phyloP scores from a whole-genome alignment of 2,888 invertebrate species.

The Rhaphigaster nebulosa region DNA sequence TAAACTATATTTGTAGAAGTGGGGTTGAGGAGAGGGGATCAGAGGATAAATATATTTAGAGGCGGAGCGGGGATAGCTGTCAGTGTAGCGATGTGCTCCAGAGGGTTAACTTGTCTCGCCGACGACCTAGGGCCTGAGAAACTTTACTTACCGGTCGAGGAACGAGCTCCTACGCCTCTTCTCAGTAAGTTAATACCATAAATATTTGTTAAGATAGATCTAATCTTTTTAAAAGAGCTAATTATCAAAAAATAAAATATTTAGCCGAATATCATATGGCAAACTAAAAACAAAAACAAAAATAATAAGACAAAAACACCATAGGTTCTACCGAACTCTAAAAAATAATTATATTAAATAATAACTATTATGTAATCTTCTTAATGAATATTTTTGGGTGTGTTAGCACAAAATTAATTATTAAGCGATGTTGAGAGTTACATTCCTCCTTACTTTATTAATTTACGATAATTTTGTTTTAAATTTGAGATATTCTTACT shows the following conservation, averaged over 20 bases:
- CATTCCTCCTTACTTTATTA: background rate
- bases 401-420: background rate
- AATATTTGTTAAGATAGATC: background rate
- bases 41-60: constrained; percentile 12
- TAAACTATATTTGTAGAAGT: background rate
- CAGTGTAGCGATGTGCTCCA: constrained; percentile 19
- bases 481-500: background rate
- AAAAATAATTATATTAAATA: background rate
- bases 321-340: no score
- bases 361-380: background rate
- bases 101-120: background rate
- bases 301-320: no score
- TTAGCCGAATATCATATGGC: background rate
- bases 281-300: background rate
- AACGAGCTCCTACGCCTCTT: constrained; percentile 24
- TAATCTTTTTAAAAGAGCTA: background rate
- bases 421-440: background rate
- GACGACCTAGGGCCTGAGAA: constrained; percentile 10
- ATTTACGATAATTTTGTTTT: background rate
- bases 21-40: background rate
- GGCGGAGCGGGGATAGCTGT: background rate
- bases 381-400: background rate
- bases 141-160: constrained; percentile 13
- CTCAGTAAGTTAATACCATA: background rate
- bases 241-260: background rate